These are phyloP conservation scores for Holotrichia oblita DNA, from an alignment of 1,140 invertebrate species.

Conservation along the genomic window DNA sequence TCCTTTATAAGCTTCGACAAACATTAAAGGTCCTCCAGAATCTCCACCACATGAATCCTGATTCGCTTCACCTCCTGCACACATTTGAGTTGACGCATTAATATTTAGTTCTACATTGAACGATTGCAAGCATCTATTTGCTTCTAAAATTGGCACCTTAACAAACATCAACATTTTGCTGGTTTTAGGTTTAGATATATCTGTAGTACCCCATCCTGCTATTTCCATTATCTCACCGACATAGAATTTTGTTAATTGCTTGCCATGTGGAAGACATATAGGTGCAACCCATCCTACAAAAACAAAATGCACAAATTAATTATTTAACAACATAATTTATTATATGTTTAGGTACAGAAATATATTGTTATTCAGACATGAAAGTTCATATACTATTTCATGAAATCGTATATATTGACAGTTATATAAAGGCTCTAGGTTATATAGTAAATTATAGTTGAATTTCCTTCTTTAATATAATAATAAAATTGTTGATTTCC, in stretches of 20 bases:
- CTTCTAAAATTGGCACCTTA: slow-evolving; percentile 62
- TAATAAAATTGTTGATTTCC: too few relatives aligned
- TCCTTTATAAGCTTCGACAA: slow-evolving; percentile 55
- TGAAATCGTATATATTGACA: too few relatives aligned
- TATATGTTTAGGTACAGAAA: neutral
- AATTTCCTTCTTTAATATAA: too few relatives aligned
- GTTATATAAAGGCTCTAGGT: too few relatives aligned
- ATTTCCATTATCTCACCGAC: slow-evolving; percentile 63
- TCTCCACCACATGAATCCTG: slow-evolving; percentile 76
- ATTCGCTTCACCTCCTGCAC: slow-evolving; percentile 70
- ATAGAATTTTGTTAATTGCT: slow-evolving; percentile 55
- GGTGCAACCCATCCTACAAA: slow-evolving; percentile 61
- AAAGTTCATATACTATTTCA: too few relatives aligned
- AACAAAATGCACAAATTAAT: neutral
- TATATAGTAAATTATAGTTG: too few relatives aligned
- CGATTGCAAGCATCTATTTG: neutral
- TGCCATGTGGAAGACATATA: slow-evolving; percentile 65
- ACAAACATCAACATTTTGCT: slow-evolving; percentile 59
- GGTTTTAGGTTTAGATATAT: slow-evolving; percentile 46
- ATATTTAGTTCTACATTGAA: neutral
- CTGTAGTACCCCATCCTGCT: slow-evolving; percentile 65
- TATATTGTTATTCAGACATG: too few relatives aligned
- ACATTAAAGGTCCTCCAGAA: slow-evolving; percentile 79
- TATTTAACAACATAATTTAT: slow-evolving; percentile 41
- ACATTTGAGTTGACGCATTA: slow-evolving; percentile 61